Evolutionary conservation across 2,888 invertebrate genomes (phyloP).

Genomic region (Helobdella robusta): DNA sequence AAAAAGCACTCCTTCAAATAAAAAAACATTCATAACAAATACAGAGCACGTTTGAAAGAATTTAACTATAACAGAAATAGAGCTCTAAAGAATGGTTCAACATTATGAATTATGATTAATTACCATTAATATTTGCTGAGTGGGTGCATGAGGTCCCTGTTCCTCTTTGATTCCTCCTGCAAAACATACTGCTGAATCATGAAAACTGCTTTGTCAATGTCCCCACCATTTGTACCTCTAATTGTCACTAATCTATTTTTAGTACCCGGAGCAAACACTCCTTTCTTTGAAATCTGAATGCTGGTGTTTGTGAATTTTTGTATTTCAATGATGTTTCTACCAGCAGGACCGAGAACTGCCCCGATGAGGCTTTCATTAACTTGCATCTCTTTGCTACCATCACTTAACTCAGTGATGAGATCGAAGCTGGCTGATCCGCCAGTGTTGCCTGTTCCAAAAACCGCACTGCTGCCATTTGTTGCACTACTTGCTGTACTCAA

Average conservation of each 20-base stretch:
- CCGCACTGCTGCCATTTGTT: conserved; percentile 27
- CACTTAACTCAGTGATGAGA: conserved; percentile 22
- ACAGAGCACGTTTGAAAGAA: too few relatives aligned
- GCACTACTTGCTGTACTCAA: background rate
- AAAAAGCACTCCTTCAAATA: too few relatives aligned
- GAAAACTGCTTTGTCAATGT: conserved; percentile 82
- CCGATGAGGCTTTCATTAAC: conserved; percentile 85
- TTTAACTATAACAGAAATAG: too few relatives aligned
- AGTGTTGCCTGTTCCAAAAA: conserved; percentile 33
- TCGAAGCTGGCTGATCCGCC: conserved; percentile 36
- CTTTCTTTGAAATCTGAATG: conserved; percentile 97
- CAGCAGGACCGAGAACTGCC: conserved; percentile 91
- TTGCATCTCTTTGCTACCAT: conserved; percentile 58
- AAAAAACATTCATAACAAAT: too few relatives aligned
- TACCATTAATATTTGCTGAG: conserved; percentile 14
- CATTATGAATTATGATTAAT: too few relatives aligned
- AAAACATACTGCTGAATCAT: conserved; percentile 91
- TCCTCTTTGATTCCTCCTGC: conserved; percentile 88
- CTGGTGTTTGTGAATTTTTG: conserved; percentile 92
- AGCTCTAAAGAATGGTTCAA: too few relatives aligned
- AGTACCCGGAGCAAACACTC: conserved; percentile 90
- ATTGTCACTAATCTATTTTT: conserved; percentile 94
- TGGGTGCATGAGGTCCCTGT: conserved; percentile 57
- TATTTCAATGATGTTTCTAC: conserved; percentile 89
- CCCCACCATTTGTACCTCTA: conserved; percentile 69